phyloP scores from a whole-genome alignment of 2,797 vertebrate species.

The Tokudaia tokunoshimensis region DNA sequence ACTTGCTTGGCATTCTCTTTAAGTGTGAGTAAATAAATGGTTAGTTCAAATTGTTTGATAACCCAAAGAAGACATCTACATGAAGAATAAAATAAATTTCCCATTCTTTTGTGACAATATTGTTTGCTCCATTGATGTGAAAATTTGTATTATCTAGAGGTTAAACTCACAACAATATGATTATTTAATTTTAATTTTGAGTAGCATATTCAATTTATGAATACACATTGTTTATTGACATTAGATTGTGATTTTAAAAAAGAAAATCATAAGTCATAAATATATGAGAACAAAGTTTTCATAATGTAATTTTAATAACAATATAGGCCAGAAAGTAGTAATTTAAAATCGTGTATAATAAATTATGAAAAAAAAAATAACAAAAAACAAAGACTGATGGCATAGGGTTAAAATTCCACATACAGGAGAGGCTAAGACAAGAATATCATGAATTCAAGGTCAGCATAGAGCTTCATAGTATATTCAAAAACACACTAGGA shows the following conservation, averaged over 20 bases:
- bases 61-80: background rate
- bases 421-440: background rate
- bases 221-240: background rate
- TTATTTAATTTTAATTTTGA: background rate
- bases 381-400: background rate
- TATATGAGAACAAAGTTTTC: background rate
- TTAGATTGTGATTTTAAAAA: background rate
- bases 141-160: background rate
- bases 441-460: background rate
- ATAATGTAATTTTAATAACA: background rate
- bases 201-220: background rate
- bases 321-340: background rate
- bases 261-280: background rate
- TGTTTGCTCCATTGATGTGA: background rate
- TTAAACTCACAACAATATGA: background rate
- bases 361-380: background rate
- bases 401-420: background rate
- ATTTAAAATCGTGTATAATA: background rate
- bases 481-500: background rate
- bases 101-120: background rate
- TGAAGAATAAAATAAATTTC: background rate
- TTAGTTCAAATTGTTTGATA: constrained; percentile 33
- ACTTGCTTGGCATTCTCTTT: background rate
- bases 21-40: constrained; percentile 20
- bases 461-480: background rate